These are phyloP conservation scores for Peromyscus maniculatus DNA, from an alignment of 2,113 vertebrate genomes.

Conservation along the genomic window DNA sequence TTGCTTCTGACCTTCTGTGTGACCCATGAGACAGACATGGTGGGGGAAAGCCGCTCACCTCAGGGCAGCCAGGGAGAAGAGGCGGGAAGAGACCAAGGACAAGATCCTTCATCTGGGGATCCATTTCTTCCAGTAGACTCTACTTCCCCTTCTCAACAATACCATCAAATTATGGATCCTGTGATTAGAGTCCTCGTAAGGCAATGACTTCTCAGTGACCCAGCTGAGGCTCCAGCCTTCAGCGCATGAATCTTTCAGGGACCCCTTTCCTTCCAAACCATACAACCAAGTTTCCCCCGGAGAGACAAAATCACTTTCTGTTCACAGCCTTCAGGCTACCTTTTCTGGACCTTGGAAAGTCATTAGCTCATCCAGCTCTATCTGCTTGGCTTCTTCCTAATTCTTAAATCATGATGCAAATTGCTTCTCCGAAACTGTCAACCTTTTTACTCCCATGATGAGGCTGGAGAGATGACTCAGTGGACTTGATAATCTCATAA, in stretches of 20 bases:
- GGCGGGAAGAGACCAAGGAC: background rate
- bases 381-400: background rate
- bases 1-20: background rate
- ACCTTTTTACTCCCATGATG: background rate
- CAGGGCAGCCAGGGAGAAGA: background rate
- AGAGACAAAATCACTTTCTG: background rate
- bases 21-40: background rate
- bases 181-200: background rate
- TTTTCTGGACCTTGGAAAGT: background rate
- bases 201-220: background rate
- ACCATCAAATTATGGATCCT: background rate
- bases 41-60: background rate
- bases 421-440: background rate
- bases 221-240: background rate
- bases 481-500: background rate
- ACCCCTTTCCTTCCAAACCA: background rate
- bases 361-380: background rate
- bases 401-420: background rate
- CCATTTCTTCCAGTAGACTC: background rate
- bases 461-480: background rate
- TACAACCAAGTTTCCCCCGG: background rate
- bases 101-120: background rate
- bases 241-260: background rate
- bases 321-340: background rate
- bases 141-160: background rate